Conservation (phyloP, 2,113 vertebrate genomes). For the Capreolus pygargus region DNA sequence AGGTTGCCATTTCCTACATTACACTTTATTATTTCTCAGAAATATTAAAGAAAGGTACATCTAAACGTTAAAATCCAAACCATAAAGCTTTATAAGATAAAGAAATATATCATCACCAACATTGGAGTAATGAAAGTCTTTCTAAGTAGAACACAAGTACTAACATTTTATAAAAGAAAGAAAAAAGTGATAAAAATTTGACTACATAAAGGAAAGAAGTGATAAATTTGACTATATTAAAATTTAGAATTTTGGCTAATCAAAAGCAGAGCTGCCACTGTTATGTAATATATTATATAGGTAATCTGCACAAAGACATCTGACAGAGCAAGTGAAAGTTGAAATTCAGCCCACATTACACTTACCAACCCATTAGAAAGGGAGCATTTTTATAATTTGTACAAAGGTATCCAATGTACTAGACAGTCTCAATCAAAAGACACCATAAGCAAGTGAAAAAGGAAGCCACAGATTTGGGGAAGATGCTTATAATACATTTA, state of each 20-base stretch:
- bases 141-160: neutral
- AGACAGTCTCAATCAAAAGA: neutral
- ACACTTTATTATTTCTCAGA: neutral
- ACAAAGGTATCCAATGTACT: neutral
- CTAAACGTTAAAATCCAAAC: neutral
- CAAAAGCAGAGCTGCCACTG: neutral
- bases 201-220: neutral
- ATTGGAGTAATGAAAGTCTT: neutral
- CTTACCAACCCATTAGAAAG: neutral
- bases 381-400: neutral
- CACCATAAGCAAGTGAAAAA: neutral
- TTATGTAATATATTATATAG: neutral
- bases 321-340: neutral
- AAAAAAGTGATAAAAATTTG: neutral
- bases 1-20: neutral
- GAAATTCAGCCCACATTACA: neutral
- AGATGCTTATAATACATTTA: conserved; percentile 1
- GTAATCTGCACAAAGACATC: neutral
- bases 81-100: neutral
- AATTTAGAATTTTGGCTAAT: neutral
- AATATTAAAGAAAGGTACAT: neutral
- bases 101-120: neutral
- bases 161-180: neutral
- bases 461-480: neutral
- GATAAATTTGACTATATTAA: neutral